Evolutionary conservation across 2,888 invertebrate genomes (phyloP).

Genomic region (Blera fallax): DNA sequence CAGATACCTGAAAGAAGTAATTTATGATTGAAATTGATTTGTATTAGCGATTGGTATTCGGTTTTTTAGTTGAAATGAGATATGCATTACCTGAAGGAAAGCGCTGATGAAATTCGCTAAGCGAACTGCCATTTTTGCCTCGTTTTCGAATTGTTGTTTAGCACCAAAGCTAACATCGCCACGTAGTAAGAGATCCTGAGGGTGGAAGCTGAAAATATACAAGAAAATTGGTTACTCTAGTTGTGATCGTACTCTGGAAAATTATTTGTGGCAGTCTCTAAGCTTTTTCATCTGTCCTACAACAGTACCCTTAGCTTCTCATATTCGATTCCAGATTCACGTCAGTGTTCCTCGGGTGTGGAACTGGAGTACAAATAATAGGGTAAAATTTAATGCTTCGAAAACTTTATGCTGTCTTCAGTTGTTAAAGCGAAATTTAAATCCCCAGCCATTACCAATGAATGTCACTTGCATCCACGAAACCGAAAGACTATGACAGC

Average conservation of each 20-base stretch:
- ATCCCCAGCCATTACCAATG: too few species aligned
- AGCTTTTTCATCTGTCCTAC: too few species aligned
- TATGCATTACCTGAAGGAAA: conserved; percentile 91
- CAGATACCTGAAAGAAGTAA: conserved; percentile 86
- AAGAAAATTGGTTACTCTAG: neutral
- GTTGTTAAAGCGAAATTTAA: too few species aligned
- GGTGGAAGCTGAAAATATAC: conserved; percentile 84
- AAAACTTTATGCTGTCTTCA: too few species aligned
- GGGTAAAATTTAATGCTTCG: too few species aligned
- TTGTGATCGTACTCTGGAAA: too few species aligned
- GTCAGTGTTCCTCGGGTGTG: too few species aligned
- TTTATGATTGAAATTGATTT: neutral
- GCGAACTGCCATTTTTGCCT: conserved; percentile 98
- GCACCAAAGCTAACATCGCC: conserved; percentile 95
- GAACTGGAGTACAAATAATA: too few species aligned
- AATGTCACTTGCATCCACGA: too few species aligned
- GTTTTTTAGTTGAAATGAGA: neutral
- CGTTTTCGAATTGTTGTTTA: conserved; percentile 94
- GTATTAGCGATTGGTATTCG: neutral
- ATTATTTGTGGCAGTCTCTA: neutral
- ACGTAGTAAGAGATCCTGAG: conserved; percentile 89
- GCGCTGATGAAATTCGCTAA: conserved; percentile 97
- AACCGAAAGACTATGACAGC: too few species aligned
- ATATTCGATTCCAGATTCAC: too few species aligned
- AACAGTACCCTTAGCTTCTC: too few species aligned